phyloP scores from a whole-genome alignment of 2,797 vertebrate species.

The Odontamblyopus lacepedii region DNA sequence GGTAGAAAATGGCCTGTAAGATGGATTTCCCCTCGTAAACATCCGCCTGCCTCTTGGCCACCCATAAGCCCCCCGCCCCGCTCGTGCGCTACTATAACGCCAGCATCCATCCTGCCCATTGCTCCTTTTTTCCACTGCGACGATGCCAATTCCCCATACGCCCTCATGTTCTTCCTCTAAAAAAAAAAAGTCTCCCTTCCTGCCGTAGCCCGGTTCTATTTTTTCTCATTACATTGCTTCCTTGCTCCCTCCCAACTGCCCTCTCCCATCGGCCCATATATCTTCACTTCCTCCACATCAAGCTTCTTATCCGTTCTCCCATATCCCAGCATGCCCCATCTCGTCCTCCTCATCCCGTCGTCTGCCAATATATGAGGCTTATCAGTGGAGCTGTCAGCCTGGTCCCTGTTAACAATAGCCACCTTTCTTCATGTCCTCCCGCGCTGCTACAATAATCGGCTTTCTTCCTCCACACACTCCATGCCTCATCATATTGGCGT shows the following conservation, averaged over 20 bases:
- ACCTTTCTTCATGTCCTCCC: slow-evolving; percentile 47
- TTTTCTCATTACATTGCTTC: slow-evolving; percentile 17
- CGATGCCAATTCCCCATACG: slow-evolving; percentile 10
- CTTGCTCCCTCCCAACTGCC: not conserved
- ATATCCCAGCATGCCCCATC: not conserved
- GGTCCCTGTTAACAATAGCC: slow-evolving; percentile 41
- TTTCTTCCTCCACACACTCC: slow-evolving; percentile 32
- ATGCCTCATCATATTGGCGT: slow-evolving; percentile 42
- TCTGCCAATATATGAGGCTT: slow-evolving; percentile 51
- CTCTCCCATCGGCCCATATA: not conserved
- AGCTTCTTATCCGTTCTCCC: slow-evolving; percentile 1
- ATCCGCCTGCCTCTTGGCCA: slow-evolving; percentile 21
- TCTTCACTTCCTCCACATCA: not conserved
- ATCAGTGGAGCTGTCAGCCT: slow-evolving; percentile 51
- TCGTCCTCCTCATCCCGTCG: slow-evolving; percentile 24
- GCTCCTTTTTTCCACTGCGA: slow-evolving; percentile 35
- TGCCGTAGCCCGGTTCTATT: slow-evolving; percentile 15
- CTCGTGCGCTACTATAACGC: slow-evolving; percentile 6
- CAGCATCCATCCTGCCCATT: slow-evolving; percentile 7
- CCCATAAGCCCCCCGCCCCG: not conserved
- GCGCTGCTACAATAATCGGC: slow-evolving; percentile 45
- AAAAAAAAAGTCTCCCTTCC: not conserved
- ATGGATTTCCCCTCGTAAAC: slow-evolving; percentile 48
- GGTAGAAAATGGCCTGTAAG: slow-evolving; percentile 34
- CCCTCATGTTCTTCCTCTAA: not conserved